Percentiles rank a stretch among this genome's conserved stretches.
Evolutionary conservation across 2,888 invertebrate species (phyloP).

Genomic region (Drosophila mimica): DNA sequence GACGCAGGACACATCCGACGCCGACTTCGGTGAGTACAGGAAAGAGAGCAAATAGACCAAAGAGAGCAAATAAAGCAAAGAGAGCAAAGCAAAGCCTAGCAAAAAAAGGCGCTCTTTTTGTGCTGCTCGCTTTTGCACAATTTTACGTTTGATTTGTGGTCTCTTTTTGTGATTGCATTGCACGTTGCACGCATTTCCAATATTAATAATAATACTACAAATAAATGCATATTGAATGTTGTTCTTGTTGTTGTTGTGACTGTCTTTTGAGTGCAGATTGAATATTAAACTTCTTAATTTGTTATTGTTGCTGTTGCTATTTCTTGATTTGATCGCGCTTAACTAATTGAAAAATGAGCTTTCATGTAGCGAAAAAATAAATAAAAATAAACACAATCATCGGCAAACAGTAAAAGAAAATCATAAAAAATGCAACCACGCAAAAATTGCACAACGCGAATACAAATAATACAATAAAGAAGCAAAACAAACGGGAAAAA

Average conservation of each 20-base stretch:
- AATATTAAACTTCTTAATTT: constrained; percentile 31
- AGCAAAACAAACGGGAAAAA: constrained; percentile 26
- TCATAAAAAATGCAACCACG: constrained; percentile 42
- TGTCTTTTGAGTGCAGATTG: constrained; percentile 36
- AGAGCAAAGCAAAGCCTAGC: background rate
- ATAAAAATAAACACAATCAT: constrained; percentile 29
- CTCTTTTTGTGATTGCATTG: constrained; percentile 57
- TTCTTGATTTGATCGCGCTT: constrained; percentile 50
- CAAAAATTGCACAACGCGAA: constrained; percentile 54
- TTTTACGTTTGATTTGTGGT: constrained; percentile 43
- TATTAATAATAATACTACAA: constrained; percentile 25
- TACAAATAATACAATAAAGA: constrained; percentile 12
- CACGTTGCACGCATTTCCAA: constrained; percentile 43
- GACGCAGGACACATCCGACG: constrained; percentile 60
- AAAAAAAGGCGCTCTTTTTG: constrained; percentile 2
- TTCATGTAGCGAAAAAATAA: constrained; percentile 1
- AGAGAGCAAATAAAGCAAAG: background rate
- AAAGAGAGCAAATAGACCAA: background rate
- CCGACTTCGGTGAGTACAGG: constrained; percentile 82
- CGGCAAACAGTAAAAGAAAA: constrained; percentile 17
- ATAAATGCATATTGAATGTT: constrained; percentile 69
- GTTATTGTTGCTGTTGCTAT: constrained; percentile 41
- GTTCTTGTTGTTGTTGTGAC: constrained; percentile 56
- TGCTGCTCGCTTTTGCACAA: constrained; percentile 26
- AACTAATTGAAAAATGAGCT: constrained; percentile 28